Conservation (phyloP, 1,140 invertebrate species). For the Phymorhynchus buccinoides region DNA sequence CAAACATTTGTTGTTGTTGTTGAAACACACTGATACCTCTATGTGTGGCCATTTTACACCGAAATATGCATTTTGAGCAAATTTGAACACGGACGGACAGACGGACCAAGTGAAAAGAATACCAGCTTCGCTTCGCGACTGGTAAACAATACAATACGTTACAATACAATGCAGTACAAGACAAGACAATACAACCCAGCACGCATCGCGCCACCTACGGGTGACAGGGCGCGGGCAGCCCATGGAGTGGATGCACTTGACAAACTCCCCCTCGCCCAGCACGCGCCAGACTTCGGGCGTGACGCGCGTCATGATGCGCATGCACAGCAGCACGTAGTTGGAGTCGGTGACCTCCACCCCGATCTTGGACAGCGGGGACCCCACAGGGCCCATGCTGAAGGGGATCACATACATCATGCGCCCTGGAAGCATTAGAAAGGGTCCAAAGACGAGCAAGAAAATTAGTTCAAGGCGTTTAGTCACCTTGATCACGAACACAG, state of each 20-base stretch:
- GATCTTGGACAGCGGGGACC: constrained; percentile 95
- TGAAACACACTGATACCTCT: too few relatives aligned
- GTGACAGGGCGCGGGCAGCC: constrained; percentile 77
- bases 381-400: constrained; percentile 98
- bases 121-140: too few relatives aligned
- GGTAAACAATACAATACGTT: too few relatives aligned
- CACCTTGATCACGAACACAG: neutral
- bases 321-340: constrained; percentile 95
- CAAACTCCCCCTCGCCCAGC: constrained; percentile 73
- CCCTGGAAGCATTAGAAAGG: constrained; percentile 79
- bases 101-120: too few relatives aligned
- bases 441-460: too few relatives aligned
- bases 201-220: constrained; percentile 52
- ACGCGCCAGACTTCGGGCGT: constrained; percentile 78
- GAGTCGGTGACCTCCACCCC: constrained; percentile 98
- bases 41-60: too few relatives aligned
- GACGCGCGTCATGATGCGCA: constrained; percentile 98
- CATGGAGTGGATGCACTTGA: constrained; percentile 92
- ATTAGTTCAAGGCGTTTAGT: too few relatives aligned
- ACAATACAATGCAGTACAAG: too few relatives aligned
- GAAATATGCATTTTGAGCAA: too few relatives aligned
- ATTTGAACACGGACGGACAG: too few relatives aligned
- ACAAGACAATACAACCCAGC: too few relatives aligned
- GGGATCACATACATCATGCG: constrained; percentile 99
- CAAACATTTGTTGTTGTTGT: too few relatives aligned